Evolutionary conservation across 2,888 invertebrate genomes (phyloP).

Genomic region (Willowsia nigromaculata): DNA sequence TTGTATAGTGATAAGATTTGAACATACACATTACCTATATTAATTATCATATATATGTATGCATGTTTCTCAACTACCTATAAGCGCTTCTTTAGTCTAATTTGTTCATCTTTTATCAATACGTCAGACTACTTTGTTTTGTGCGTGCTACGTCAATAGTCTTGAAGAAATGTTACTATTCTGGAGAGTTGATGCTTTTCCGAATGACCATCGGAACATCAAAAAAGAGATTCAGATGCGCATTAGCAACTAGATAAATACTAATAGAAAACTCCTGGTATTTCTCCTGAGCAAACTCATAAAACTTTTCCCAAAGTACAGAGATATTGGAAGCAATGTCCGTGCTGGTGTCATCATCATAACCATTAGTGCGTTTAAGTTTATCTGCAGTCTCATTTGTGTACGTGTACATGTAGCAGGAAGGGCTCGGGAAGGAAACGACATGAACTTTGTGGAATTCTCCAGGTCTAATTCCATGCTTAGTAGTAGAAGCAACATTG

Average conservation of each 20-base stretch:
- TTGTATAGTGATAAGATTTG: no score
- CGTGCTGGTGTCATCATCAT: background rate
- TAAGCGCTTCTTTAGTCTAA: background rate
- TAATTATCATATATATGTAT: no score
- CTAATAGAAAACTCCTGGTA: conserved; percentile 72
- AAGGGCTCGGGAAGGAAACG: conserved; percentile 84
- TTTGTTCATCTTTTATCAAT: background rate
- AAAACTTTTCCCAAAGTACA: conserved; percentile 13
- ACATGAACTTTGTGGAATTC: conserved; percentile 87
- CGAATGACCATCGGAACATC: conserved; percentile 83
- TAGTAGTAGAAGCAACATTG: conserved; percentile 18
- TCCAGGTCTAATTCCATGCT: conserved; percentile 82
- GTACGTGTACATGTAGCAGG: conserved; percentile 90
- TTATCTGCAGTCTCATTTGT: conserved; percentile 82
- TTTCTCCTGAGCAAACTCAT: conserved; percentile 72
- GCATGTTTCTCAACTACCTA: background rate
- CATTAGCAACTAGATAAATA: conserved; percentile 82
- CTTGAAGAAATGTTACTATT: background rate
- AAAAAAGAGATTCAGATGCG: conserved; percentile 83
- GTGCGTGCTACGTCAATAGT: background rate
- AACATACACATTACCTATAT: no score
- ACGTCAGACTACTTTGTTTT: background rate
- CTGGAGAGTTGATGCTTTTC: conserved; percentile 79
- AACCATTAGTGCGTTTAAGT: conserved; percentile 43
- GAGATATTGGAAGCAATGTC: background rate